Evolutionary conservation across 2,888 invertebrate genomes (phyloP).

Genomic region (Spisula subtruncata): DNA sequence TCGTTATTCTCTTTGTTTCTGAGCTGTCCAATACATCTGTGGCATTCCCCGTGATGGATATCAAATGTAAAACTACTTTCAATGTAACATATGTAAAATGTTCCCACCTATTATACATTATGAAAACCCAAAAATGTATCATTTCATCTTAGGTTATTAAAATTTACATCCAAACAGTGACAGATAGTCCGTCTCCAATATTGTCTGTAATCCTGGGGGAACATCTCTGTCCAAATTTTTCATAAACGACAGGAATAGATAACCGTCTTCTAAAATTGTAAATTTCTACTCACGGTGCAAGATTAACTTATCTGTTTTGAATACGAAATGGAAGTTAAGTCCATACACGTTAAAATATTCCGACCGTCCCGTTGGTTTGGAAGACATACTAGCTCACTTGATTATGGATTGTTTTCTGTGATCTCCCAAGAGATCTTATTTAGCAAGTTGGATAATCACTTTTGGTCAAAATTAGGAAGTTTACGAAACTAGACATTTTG

Average conservation of each 20-base stretch:
- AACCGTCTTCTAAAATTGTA: conserved; percentile 30
- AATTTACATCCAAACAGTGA: conserved; percentile 40
- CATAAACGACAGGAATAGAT: conserved; percentile 36
- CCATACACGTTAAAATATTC: conserved; percentile 9
- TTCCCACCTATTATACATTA: conserved; percentile 30
- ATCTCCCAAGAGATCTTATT: conserved; percentile 41
- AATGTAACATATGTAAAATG: conserved; percentile 14
- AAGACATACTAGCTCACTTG: conserved; percentile 22
- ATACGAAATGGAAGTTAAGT: not conserved
- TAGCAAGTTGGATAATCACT: conserved; percentile 51
- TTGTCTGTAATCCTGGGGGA: conserved; percentile 9
- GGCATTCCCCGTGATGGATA: not conserved
- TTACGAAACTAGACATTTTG: conserved; percentile 44
- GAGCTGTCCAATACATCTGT: conserved; percentile 12
- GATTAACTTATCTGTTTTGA: not conserved
- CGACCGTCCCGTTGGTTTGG: conserved; percentile 31
- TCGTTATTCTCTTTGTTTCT: conserved; percentile 26
- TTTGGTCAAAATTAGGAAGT: conserved; percentile 55
- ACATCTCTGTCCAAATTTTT: conserved; percentile 36
- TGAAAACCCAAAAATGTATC: conserved; percentile 40
- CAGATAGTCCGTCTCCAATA: conserved; percentile 32
- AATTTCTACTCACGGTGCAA: not conserved
- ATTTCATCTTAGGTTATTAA: conserved; percentile 31
- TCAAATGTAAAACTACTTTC: not conserved
- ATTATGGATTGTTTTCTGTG: conserved; percentile 38